These are phyloP conservation scores for Philereme vetulata DNA, from an alignment of 2,888 invertebrate species.

Conservation along the genomic window DNA sequence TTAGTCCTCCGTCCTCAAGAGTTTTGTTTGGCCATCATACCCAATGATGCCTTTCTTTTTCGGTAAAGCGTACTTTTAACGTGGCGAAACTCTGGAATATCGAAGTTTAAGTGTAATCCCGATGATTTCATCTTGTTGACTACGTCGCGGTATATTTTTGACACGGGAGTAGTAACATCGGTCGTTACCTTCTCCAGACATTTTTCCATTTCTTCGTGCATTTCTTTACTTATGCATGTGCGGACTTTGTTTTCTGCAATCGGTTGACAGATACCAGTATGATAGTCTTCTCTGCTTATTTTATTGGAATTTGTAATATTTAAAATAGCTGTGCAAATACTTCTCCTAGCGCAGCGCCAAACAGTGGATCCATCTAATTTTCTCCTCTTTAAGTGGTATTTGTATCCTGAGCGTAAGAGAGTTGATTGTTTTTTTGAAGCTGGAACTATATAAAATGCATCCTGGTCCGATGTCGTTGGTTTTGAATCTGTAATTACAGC, in stretches of 20 bases:
- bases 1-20: too few species aligned
- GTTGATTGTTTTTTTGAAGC: slow-evolving; percentile 1
- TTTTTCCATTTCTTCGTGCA: neutral
- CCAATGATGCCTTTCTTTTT: too few species aligned
- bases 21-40: too few species aligned
- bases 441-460: slow-evolving; percentile 1
- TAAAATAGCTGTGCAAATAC: neutral
- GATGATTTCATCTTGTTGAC: slow-evolving; percentile 4
- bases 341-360: slow-evolving; percentile 11
- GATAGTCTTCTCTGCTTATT: slow-evolving; percentile 2
- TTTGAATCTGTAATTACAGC: neutral
- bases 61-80: slow-evolving; percentile 8
- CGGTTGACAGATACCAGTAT: neutral
- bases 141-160: slow-evolving; percentile 5
- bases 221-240: neutral
- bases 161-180: neutral
- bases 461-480: neutral
- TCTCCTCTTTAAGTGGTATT: slow-evolving; percentile 4
- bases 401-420: slow-evolving; percentile 9
- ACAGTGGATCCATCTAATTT: slow-evolving; percentile 4
- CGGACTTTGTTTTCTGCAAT: neutral
- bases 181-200: neutral
- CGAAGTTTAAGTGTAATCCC: neutral
- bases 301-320: neutral
- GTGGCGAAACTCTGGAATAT: slow-evolving; percentile 12